Conservation (phyloP, 2,113 vertebrate species). For the human (Homo sapiens) region DNA sequence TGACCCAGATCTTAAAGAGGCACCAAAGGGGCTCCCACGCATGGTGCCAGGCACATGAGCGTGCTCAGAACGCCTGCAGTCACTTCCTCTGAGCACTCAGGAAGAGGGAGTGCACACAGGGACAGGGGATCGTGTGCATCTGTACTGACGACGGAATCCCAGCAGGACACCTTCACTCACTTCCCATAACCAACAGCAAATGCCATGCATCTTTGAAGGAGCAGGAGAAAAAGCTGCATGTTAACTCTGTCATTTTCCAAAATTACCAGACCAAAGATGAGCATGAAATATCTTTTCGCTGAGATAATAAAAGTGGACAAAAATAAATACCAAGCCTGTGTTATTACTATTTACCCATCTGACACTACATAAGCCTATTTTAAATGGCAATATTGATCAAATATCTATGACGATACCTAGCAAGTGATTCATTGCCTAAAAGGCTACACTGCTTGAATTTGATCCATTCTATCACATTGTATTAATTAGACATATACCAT, state of each 20-base stretch:
- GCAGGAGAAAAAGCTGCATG: not conserved
- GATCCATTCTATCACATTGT: not conserved
- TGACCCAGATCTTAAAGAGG: not conserved
- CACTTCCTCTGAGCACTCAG: not conserved
- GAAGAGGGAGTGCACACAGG: not conserved
- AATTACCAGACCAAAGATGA: not conserved
- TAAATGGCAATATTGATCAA: not conserved
- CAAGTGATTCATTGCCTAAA: not conserved
- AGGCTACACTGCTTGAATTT: not conserved
- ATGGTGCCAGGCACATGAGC: too few species aligned
- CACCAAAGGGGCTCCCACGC: rapidly evolving
- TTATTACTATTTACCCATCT: not conserved
- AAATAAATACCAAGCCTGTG: not conserved
- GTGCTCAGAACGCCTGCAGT: rapidly evolving
- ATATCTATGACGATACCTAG: not conserved
- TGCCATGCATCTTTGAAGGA: not conserved
- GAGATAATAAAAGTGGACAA: not conserved
- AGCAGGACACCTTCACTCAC: not conserved
- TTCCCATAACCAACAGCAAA: not conserved
- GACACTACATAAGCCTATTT: not conserved
- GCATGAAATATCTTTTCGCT: not conserved
- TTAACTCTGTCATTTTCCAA: not conserved
- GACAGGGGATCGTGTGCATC: rapidly evolving
- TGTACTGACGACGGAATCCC: not conserved
- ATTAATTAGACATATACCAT: not conserved